Conservation (phyloP, 2,113 vertebrate genomes). For the Peromyscus leucopus region DNA sequence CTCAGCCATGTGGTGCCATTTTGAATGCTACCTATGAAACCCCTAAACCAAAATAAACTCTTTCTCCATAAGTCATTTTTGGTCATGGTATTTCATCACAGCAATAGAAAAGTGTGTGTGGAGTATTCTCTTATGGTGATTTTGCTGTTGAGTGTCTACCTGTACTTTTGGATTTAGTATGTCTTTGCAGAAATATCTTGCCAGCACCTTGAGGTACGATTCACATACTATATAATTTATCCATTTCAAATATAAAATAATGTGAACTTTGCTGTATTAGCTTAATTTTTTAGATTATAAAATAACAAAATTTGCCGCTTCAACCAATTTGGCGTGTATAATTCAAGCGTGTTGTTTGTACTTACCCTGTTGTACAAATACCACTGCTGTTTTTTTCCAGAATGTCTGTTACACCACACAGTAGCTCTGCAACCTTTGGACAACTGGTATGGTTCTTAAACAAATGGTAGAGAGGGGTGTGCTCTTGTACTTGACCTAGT, state of each 20-base stretch:
- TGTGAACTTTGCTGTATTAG: background rate
- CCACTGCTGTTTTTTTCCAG: background rate
- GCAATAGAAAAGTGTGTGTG: background rate
- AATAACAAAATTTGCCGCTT: background rate
- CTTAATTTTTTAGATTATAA: background rate
- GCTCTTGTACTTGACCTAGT: background rate
- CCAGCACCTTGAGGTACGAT: background rate
- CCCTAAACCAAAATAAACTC: background rate
- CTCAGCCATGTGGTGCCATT: background rate
- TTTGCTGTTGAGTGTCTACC: background rate
- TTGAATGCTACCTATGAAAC: background rate
- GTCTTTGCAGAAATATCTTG: background rate
- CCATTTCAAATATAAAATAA: background rate
- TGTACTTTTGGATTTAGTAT: background rate
- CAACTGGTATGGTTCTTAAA: too few species aligned
- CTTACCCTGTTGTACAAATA: background rate
- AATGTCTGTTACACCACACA: too few species aligned
- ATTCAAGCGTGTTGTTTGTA: background rate
- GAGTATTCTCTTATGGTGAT: background rate
- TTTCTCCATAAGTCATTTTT: background rate
- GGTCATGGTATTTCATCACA: background rate
- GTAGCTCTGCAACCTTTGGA: background rate
- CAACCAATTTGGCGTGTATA: background rate
- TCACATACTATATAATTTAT: background rate
- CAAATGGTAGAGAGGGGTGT: background rate